A percentile compares a stretch with the other conserved stretches of the same genome.
Evolutionary conservation across 2,888 invertebrate genomes (phyloP).

Genomic region (Noctuana brunneofusca): DNA sequence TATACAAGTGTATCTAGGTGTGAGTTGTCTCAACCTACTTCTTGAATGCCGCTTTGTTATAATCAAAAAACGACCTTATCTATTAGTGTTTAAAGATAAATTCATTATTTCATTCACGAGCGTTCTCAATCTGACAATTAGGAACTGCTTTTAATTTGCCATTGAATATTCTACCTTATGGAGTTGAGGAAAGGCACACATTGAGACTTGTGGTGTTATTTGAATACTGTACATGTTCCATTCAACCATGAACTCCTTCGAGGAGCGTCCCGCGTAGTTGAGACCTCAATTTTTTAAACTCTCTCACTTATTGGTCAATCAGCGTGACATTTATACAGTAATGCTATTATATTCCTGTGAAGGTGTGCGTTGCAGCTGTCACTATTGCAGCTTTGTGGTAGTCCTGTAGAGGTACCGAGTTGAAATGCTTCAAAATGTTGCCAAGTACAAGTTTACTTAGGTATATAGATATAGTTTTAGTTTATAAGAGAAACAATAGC

Average conservation of each 20-base stretch:
- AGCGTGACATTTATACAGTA: constrained; percentile 73
- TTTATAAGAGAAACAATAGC: neutral
- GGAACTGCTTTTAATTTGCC: constrained; percentile 61
- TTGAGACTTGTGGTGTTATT: constrained; percentile 49
- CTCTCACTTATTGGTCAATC: constrained; percentile 80
- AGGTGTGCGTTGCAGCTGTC: constrained; percentile 37
- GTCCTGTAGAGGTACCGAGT: neutral
- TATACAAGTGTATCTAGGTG: constrained; percentile 74
- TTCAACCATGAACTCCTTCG: constrained; percentile 82
- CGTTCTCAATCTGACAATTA: constrained; percentile 78
- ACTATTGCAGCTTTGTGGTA: constrained; percentile 3
- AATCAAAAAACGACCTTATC: constrained; percentile 67
- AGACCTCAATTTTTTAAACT: constrained; percentile 81
- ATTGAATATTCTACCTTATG: constrained; percentile 61
- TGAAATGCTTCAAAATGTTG: too few relatives aligned
- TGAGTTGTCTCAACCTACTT: constrained; percentile 81
- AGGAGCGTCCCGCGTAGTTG: constrained; percentile 75
- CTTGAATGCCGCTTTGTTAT: constrained; percentile 66
- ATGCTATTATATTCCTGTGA: constrained; percentile 51
- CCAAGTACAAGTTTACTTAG: neutral
- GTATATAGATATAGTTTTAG: neutral
- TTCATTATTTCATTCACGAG: constrained; percentile 54
- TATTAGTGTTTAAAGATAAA: constrained; percentile 63
- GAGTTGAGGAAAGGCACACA: constrained; percentile 50
- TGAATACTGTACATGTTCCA: constrained; percentile 73